Percentiles rank a stretch among this genome's conserved stretches.
These are phyloP conservation scores for Butorides virescens DNA, from an alignment of 2,113 vertebrate species.

Conservation along the genomic window DNA sequence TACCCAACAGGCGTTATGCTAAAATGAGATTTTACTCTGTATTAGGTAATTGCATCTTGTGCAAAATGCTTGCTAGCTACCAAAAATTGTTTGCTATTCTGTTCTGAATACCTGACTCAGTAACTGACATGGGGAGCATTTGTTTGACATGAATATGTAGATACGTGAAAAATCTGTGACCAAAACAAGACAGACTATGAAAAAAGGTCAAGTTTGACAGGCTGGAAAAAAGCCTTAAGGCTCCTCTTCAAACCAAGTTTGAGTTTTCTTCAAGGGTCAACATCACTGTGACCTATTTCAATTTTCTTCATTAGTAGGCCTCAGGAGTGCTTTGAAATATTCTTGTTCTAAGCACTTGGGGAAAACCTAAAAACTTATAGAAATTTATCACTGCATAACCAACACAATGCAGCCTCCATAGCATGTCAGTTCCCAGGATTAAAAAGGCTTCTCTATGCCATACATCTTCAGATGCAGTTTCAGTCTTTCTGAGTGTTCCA, in stretches of 20 bases:
- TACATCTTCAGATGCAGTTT: neutral
- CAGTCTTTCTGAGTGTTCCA: neutral
- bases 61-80: neutral
- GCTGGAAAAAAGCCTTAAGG: neutral
- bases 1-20: neutral
- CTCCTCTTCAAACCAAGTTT: constrained; percentile 12
- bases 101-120: neutral
- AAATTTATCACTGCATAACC: neutral
- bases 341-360: neutral
- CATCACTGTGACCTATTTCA: neutral
- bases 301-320: constrained; percentile 1
- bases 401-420: neutral
- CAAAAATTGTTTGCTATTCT: neutral
- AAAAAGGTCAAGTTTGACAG: constrained; percentile 38
- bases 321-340: neutral
- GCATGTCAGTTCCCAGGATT: neutral
- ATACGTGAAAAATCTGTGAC: neutral
- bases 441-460: neutral
- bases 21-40: neutral
- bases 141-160: neutral
- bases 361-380: neutral
- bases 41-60: neutral
- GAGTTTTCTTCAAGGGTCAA: constrained; percentile 42
- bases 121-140: neutral
- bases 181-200: neutral